phyloP scores from a whole-genome alignment of 2,797 vertebrate species.

The Sternotherus odoratus region DNA sequence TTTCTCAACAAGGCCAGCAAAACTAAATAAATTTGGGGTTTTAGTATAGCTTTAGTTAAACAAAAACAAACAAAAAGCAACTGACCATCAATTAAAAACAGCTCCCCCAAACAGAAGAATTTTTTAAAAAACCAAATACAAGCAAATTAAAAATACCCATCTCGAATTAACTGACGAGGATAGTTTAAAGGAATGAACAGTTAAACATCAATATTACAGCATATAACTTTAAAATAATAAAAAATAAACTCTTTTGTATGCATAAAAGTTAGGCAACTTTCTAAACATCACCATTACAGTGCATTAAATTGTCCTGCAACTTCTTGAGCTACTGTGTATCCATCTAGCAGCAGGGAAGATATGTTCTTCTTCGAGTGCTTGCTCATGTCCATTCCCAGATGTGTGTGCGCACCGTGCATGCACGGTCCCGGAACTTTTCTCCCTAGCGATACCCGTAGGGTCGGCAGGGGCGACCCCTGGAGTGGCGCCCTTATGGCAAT shows the following conservation, averaged over 20 bases:
- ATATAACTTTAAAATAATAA: neutral
- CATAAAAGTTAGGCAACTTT: slow-evolving; percentile 51
- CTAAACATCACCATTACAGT: slow-evolving; percentile 48
- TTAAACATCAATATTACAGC: neutral
- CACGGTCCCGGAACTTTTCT: no score
- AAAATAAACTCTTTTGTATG: slow-evolving; percentile 23
- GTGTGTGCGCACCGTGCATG: no score
- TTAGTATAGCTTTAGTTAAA: neutral
- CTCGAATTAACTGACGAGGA: neutral
- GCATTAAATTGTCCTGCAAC: slow-evolving; percentile 64
- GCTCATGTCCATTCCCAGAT: no score
- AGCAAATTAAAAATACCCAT: neutral
- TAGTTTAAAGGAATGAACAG: neutral
- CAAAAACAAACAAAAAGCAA: neutral
- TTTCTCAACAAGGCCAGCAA: neutral
- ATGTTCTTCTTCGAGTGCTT: no score
- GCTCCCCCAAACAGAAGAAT: neutral
- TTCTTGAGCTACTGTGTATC: slow-evolving; percentile 72
- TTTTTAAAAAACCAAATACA: no score
- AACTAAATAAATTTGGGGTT: neutral
- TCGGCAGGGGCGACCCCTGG: no score
- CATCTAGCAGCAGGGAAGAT: slow-evolving; percentile 77
- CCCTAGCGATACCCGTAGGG: no score
- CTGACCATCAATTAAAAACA: neutral
- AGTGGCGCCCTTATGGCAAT: no score